Evolutionary conservation across 2,888 invertebrate species (phyloP).

Genomic region (Bellardia pandia): DNA sequence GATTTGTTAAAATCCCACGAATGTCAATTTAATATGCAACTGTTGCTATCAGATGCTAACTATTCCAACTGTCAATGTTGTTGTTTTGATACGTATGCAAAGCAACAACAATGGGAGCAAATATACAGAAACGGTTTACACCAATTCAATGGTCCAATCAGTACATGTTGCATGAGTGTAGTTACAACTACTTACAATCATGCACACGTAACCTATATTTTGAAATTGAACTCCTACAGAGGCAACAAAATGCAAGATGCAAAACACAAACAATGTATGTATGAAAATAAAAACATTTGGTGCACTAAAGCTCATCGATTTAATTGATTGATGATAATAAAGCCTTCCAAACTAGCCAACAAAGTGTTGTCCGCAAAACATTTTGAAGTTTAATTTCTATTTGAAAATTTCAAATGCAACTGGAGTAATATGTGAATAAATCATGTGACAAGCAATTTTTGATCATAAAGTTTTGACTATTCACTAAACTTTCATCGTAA

Average conservation of each 20-base stretch:
- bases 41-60: slow-evolving; percentile 59
- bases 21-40: slow-evolving; percentile 64
- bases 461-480: too few relatives aligned
- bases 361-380: too few relatives aligned
- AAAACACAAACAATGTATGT: slow-evolving; percentile 12
- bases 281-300: slow-evolving; percentile 49
- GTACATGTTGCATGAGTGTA: slow-evolving; percentile 6
- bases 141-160: slow-evolving; percentile 49
- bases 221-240: slow-evolving; percentile 55
- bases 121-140: slow-evolving; percentile 50
- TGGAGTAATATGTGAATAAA: too few relatives aligned
- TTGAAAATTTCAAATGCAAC: too few relatives aligned
- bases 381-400: too few relatives aligned
- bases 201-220: slow-evolving; percentile 41
- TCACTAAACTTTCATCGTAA: too few relatives aligned
- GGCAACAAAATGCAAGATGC: slow-evolving; percentile 36
- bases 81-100: slow-evolving; percentile 42
- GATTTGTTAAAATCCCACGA: slow-evolving; percentile 57
- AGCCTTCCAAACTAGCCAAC: not conserved
- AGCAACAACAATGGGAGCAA: not conserved
- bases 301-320: slow-evolving; percentile 61
- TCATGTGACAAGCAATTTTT: too few relatives aligned
- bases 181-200: slow-evolving; percentile 1
- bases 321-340: slow-evolving; percentile 67
- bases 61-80: slow-evolving; percentile 59